Percentiles rank a stretch among this genome's conserved stretches.
Evolutionary conservation across 1,140 invertebrate species (phyloP).

Genomic region (Cydia amplana): DNA sequence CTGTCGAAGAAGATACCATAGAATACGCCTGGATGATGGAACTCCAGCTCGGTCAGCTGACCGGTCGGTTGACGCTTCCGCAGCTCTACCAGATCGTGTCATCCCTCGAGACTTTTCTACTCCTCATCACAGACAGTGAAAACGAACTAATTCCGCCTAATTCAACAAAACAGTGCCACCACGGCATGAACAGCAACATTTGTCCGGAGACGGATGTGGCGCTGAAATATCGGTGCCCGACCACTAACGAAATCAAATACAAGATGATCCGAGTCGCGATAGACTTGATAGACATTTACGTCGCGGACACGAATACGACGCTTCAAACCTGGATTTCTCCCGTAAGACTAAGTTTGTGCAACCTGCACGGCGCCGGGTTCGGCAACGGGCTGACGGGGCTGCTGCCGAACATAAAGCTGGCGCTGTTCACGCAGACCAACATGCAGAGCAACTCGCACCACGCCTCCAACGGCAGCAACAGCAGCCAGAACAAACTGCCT

Average conservation of each 20-base stretch:
- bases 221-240: constrained; percentile 89
- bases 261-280: constrained; percentile 94
- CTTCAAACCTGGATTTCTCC: constrained; percentile 94
- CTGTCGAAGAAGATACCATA: constrained; percentile 94
- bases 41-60: constrained; percentile 90
- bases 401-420: constrained; percentile 84
- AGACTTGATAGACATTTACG: constrained; percentile 94
- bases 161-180: constrained; percentile 90
- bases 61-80: constrained; percentile 88
- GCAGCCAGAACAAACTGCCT: constrained; percentile 61
- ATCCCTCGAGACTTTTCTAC: constrained; percentile 92
- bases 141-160: constrained; percentile 91
- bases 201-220: constrained; percentile 87
- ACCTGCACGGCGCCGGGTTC: constrained; percentile 94
- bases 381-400: constrained; percentile 94
- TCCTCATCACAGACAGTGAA: constrained; percentile 93
- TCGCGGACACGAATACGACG: constrained; percentile 93
- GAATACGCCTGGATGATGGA: constrained; percentile 98
- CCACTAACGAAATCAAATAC: constrained; percentile 96
- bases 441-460: constrained; percentile 70
- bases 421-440: constrained; percentile 73
- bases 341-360: constrained; percentile 93
- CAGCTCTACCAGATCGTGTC: constrained; percentile 92
- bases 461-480: constrained; percentile 65
- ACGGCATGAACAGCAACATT: constrained; percentile 87